phyloP scores from a whole-genome alignment of 1,140 invertebrate species.

The Hylaeus anthracinus region DNA sequence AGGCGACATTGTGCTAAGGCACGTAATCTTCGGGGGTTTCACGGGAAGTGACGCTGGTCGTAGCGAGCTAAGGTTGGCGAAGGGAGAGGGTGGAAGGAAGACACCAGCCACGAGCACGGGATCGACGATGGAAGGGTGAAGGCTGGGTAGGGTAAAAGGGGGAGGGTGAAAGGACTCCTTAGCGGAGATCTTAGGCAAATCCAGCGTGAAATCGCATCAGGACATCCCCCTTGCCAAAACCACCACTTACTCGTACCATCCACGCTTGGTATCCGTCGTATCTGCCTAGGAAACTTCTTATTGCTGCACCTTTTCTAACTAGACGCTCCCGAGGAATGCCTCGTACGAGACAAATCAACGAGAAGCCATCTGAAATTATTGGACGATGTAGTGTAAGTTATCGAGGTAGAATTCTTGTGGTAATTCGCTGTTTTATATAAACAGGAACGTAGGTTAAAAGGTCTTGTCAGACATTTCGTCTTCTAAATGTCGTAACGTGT shows the following conservation, averaged over 20 bases:
- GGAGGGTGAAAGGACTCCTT: conserved; percentile 79
- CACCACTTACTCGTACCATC: conserved; percentile 78
- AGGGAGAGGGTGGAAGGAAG: conserved; percentile 44
- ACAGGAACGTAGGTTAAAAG: no score
- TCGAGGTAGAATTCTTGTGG: no score
- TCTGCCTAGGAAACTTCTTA: conserved; percentile 58
- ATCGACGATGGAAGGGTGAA: conserved; percentile 64
- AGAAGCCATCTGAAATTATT: no score
- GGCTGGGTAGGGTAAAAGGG: conserved; percentile 59
- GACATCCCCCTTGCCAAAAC: conserved; percentile 76
- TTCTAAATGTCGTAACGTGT: no score
- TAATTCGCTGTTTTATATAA: no score
- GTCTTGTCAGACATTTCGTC: no score
- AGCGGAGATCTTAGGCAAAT: conserved; percentile 81
- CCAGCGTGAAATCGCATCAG: conserved; percentile 81
- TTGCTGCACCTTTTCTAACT: conserved; percentile 11
- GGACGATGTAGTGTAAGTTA: no score
- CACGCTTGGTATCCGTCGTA: conserved; percentile 58
- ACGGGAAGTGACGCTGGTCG: conserved; percentile 53
- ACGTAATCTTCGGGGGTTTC: conserved; percentile 61
- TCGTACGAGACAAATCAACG: no score
- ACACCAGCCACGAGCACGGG: conserved; percentile 51
- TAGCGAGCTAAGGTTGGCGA: conserved; percentile 29
- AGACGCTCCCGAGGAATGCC: neutral
- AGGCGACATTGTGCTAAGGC: conserved; percentile 57